Conservation (phyloP, 2,888 invertebrate species). For the Rhingia campestris region DNA sequence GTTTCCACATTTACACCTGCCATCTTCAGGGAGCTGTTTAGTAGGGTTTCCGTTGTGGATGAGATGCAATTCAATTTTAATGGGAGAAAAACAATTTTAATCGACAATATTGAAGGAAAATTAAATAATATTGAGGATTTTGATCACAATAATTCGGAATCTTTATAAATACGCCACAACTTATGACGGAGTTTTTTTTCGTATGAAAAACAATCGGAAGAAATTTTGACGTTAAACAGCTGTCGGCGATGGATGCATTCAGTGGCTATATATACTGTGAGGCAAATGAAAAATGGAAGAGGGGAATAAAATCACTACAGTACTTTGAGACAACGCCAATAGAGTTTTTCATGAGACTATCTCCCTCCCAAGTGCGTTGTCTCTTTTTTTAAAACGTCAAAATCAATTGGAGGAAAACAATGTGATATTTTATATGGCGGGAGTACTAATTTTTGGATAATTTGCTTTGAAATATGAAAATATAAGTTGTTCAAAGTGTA, state of each 20-base stretch:
- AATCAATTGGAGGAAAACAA: too few species aligned
- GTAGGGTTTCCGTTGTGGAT: slow-evolving; percentile 44
- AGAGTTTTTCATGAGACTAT: too few species aligned
- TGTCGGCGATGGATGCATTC: slow-evolving; percentile 23
- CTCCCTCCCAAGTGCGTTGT: too few species aligned
- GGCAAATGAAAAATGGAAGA: background rate
- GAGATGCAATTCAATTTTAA: background rate
- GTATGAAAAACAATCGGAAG: slow-evolving; percentile 40
- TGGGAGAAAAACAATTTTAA: background rate
- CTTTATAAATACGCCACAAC: slow-evolving; percentile 56
- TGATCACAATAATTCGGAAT: background rate
- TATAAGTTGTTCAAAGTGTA: too few species aligned
- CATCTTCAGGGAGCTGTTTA: slow-evolving; percentile 63
- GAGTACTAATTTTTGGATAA: too few species aligned
- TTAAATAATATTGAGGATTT: background rate
- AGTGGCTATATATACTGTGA: slow-evolving; percentile 13
- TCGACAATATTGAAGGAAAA: too few species aligned
- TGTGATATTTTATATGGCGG: too few species aligned
- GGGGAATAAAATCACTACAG: background rate
- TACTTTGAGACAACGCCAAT: too few species aligned
- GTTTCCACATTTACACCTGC: slow-evolving; percentile 71
- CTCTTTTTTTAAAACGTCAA: too few species aligned
- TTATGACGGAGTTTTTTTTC: slow-evolving; percentile 18
- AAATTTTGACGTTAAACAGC: slow-evolving; percentile 56
- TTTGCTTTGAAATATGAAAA: too few species aligned